Evolutionary conservation across 2,113 vertebrate species (phyloP), one percentile per base, ranked within the genome.

Genomic region (Pogonocichla stellata): DNA sequence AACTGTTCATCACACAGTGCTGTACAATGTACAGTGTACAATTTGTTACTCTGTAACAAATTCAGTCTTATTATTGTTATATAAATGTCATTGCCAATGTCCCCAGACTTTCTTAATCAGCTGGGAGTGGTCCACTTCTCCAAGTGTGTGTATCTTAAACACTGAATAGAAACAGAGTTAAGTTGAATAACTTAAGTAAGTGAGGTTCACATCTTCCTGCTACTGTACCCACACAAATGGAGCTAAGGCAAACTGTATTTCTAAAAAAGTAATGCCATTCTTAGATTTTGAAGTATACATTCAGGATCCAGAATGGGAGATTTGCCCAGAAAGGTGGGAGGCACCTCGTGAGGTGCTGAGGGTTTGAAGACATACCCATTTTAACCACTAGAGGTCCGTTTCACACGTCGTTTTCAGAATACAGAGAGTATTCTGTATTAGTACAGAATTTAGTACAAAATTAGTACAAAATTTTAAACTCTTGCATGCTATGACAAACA

Each of bases 311-410:
- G 26, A 71, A n/a, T 5, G 8, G 9, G 13, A 8, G 3, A 31
- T 53, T 61, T 72, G 5, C 20, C 28, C 7, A 1, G 5, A 42
- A 43, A 6, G 1, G 8, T 17, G 22, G 34, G 17, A n/a, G 25
- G 5, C 4, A 25, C 48, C 38, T 56, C 0, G 0, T 15, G 18
- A 3, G 2, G 3, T 9, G 8, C 33, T 14, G 43, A 42, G 45
- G 43, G 14, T 83, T 78, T 67, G 64, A 82, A 48, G 47, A 56
- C 57, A 80, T 74, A 9, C 10, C 8, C 18, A 11, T 24, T 74
- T 77, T 67, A 56, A 43, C 86, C 88, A 80, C 85, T 81, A 85
- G 94, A 75, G 88, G 77, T 60, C 86, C 1, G 0, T 80, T 93
- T 89, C 45, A 38, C 17, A 19, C 25, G 6, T 45, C 9, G 11